Evolutionary conservation across 2,113 vertebrate species (phyloP), one percentile per base, ranked within the genome.

Genomic region (Cynocephalus volans): DNA sequence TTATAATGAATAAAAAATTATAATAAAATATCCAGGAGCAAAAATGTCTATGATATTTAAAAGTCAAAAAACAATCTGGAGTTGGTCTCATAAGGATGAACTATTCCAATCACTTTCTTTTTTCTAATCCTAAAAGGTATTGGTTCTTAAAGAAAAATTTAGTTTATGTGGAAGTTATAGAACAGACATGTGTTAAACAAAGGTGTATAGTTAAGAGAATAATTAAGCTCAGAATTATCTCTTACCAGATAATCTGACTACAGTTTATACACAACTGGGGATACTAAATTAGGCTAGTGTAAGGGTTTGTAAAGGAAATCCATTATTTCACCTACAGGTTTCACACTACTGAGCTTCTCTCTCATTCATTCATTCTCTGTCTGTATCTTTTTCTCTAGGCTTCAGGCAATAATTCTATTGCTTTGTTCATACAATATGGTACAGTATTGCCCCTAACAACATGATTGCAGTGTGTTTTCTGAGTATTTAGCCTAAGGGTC

Each of bases 351-450:
- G 54, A 67, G 14, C 23, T 48, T 85, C 62, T 56, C 64, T 73
- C 17, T 76, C 56, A 24, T n/a, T 86, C 69, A 54, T 54, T 79
- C 36, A n/a, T 79, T 64, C 50, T 58, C 50, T 58, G 89, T 83
- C 82, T 64, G 62, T 88, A 3, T 82, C 62, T 95, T 89, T 92
- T 97, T 83, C 54, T 94, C 87, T 75, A 28, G 45, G 69, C 88
- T 97, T 97, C 67, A 52, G 94, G 97, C 97, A 92, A 1, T 56
- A 79, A 82, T 8, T 85, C 58, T 69, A 11, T 31, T 97, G 48
- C 58, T 62, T 87, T 18, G 0, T 73, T 48, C 50, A 8, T 54
- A 77, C 31, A 92, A 45, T 48, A 92, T 48, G 70, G 64, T n/a
- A 69, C 26, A 87, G 52, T 75, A 83, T 0, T 81, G 56, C 28